Base-by-base conservation (phyloP, 2,113 vertebrate species). In the Motacilla alba region DNA sequence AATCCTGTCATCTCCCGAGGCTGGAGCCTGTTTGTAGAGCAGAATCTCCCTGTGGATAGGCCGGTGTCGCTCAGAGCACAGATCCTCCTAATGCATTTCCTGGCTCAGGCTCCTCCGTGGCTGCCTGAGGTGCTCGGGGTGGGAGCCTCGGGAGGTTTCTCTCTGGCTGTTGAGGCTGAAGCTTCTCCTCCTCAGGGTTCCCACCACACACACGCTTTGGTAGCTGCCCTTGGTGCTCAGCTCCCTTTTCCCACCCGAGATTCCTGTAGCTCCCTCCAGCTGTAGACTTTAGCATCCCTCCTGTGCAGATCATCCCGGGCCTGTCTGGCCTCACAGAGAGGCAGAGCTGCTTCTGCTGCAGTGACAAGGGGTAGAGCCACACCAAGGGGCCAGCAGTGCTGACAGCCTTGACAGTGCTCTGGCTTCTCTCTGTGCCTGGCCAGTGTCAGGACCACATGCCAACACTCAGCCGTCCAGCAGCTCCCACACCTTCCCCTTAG, bases 171-270 rank as follows among this genome's bases (percentile, higher is more conserved):
- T 15, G 46, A 79, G 67, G 70, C 67, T 77, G 66, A 37, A 74
- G 60, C 12, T 91, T 53, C 85, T 94, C 49, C 74, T 95, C 81
- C 74, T 67, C 26, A 2, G 35, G 44, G 47, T 14, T 96, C 60
- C 78, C 63, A 69, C 55, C 47, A 74, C 41, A 47, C 33, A 17
- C 31, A 10, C 0, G 0, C 70, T 53, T 30, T 9, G 2, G 83
- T 20, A 82, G 83, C 28, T 75, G 59, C n/a, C n/a, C 3, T 13
- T 18, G 47, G 35, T 43, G 74, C 72, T 85, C 78, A 59, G 44
- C 15, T 80, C 59, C 50, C 0, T 0, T 41, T 68, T 58, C 67
- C 84, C 70, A 83, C 11, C 39, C 0, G 1, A 66, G 46, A 7
- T 46, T n/a, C 50, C 70, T 28, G 24, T 69, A 83, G 79, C 67